phyloP scores from a whole-genome alignment of 2,888 invertebrate species.

The Mellilla xanthometata region DNA sequence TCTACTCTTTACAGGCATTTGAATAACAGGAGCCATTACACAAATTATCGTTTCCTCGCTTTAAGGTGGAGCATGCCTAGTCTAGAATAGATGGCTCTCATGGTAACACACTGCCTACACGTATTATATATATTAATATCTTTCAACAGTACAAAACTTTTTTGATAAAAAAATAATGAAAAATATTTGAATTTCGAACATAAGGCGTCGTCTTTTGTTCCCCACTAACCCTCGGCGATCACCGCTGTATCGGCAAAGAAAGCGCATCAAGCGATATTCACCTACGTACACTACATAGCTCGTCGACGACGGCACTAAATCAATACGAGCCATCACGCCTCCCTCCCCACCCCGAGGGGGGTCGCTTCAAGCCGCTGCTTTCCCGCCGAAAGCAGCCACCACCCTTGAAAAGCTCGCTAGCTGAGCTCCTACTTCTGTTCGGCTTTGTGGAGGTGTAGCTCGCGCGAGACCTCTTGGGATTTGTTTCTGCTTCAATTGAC shows the following conservation, averaged over 20 bases:
- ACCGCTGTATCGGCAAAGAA: slow-evolving; percentile 54
- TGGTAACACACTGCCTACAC: too few species aligned
- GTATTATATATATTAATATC: too few species aligned
- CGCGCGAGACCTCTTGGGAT: slow-evolving; percentile 77
- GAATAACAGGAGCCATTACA: too few species aligned
- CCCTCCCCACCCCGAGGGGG: slow-evolving; percentile 44
- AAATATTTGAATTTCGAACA: neutral
- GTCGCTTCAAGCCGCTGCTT: slow-evolving; percentile 65
- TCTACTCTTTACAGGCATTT: too few species aligned
- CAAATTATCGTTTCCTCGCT: too few species aligned
- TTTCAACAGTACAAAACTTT: too few species aligned
- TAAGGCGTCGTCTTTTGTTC: slow-evolving; percentile 17
- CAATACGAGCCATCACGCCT: slow-evolving; percentile 82
- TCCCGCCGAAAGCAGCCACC: slow-evolving; percentile 80
- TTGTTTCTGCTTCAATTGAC: slow-evolving; percentile 72
- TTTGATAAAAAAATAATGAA: too few species aligned
- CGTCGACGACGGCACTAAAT: slow-evolving; percentile 84
- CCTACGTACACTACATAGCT: slow-evolving; percentile 77
- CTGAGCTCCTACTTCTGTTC: slow-evolving; percentile 83
- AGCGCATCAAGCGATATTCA: slow-evolving; percentile 78
- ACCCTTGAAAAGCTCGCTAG: slow-evolving; percentile 82
- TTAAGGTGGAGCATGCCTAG: too few species aligned
- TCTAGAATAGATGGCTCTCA: too few species aligned
- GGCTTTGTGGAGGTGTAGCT: slow-evolving; percentile 80
- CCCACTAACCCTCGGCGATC: slow-evolving; percentile 34